Base-by-base conservation (phyloP, 2,113 vertebrate genomes). In the Tenrec ecaudatus region DNA sequence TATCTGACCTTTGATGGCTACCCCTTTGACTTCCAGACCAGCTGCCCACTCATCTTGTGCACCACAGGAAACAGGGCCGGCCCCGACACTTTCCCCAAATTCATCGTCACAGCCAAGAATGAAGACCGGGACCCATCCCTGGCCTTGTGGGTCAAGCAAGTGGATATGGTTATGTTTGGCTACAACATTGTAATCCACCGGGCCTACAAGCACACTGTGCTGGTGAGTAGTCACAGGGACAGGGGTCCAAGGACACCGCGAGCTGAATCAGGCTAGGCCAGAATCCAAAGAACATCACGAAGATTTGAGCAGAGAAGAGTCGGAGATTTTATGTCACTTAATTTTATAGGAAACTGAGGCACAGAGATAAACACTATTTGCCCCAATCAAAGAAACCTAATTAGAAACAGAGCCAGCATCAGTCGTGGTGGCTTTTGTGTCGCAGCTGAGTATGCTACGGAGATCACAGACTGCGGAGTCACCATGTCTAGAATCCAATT, bases 11-110 rank as follows among this genome's bases (percentile, higher is more conserved):
- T 99, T 16, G 98, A 98, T 0, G 98, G 99, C 16, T 98, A 98
- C 81, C 97, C 99, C 0, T 99, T 99, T 23, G 99, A 99, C 97
- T 98, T 99, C 92, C 99, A 99, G 97, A 99, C 99, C 97, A 99
- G 99, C 95, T 99, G 99, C 16, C 97, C 98, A 0, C 96, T 99
- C 47, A 97, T 98, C 94, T 98, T 99, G 95, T 99, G 98, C 95
- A 99, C 99, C 80, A 99, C 98, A 0, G 97, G 98, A 47, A 87
- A 92, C 68, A 91, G 97, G 87, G 97, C 95, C 0, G 93, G 82
- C 86, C 95, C 98, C 0, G 97, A 98, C 23, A 94, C 90, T 0
- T 98, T 99, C 86, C 99, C 99, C 0, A 95, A 90, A 0, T 99
- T 99, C 94, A 98, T 98, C 0, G 84, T 99, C 86, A 98, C 98